Conservation (phyloP, 2,113 vertebrate species). For the Jacana jacana region DNA sequence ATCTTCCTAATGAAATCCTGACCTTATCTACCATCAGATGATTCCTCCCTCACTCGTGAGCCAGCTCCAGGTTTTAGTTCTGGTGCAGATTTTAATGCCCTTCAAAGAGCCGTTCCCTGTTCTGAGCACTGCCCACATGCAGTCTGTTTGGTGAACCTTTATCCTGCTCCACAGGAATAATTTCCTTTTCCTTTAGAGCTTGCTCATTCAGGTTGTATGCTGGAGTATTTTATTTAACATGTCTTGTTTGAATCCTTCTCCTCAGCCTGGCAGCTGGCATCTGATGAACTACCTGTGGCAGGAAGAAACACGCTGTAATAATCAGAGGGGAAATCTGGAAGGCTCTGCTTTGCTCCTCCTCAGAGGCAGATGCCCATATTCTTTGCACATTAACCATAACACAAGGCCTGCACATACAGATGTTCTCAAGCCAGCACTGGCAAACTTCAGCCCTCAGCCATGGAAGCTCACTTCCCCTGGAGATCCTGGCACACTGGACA, state of each 20-base stretch:
- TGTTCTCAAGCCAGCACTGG: not conserved
- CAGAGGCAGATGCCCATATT: constrained; percentile 12
- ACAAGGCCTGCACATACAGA: not conserved
- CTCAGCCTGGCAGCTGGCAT: constrained; percentile 2
- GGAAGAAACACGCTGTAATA: constrained; percentile 41
- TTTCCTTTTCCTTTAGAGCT: constrained; percentile 34
- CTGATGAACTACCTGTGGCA: constrained; percentile 43
- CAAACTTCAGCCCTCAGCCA: not conserved
- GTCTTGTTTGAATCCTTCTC: constrained; percentile 39
- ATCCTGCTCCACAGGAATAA: constrained; percentile 17
- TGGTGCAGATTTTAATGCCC: not conserved
- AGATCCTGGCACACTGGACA: not conserved
- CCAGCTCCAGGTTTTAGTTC: not conserved
- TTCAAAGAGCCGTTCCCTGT: not conserved
- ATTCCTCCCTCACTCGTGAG: not conserved
- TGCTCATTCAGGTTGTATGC: not conserved
- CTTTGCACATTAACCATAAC: not conserved
- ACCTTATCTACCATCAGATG: not conserved
- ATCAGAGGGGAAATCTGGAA: constrained; percentile 49
- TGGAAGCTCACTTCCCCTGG: not conserved
- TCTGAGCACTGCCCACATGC: constrained; percentile 10
- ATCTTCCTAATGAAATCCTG: not conserved
- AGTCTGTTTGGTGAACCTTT: not conserved
- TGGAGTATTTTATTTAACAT: not conserved
- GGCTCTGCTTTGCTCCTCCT: not conserved